Evolutionary conservation across 2,797 vertebrate genomes (phyloP).

Genomic region (Lepilemur ruficaudatus): DNA sequence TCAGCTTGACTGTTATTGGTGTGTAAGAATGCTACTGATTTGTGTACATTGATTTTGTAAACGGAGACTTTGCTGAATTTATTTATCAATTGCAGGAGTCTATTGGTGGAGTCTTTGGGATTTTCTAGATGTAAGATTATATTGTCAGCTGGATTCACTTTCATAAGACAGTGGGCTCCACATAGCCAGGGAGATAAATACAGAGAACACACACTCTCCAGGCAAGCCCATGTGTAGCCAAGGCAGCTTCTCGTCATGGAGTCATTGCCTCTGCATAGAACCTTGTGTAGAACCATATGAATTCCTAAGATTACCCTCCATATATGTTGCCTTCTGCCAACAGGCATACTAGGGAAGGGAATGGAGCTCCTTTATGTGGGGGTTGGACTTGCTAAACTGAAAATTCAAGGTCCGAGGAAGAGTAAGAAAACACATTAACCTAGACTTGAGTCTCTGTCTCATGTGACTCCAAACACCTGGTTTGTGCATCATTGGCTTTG

Average conservation of each 20-base stretch:
- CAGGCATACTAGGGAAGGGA: neutral
- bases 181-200: neutral
- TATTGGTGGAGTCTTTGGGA: too few species aligned
- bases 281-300: neutral
- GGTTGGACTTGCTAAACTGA: neutral
- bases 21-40: too few species aligned
- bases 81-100: too few species aligned
- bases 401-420: neutral
- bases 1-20: too few species aligned
- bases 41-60: too few species aligned
- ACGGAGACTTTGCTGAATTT: too few species aligned
- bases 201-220: neutral
- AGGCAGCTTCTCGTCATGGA: neutral
- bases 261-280: neutral
- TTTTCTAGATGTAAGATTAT: too few species aligned
- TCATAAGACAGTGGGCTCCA: neutral
- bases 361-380: neutral
- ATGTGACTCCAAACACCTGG: slow-evolving; percentile 27
- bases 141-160: neutral
- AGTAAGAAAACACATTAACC: neutral
- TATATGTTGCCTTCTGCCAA: neutral
- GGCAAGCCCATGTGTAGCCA: neutral
- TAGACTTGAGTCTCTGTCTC: neutral
- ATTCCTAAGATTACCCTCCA: neutral
- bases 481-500: slow-evolving; percentile 5